phyloP scores from a whole-genome alignment of 2,797 vertebrate genomes.

The Anolis apletophallus region DNA sequence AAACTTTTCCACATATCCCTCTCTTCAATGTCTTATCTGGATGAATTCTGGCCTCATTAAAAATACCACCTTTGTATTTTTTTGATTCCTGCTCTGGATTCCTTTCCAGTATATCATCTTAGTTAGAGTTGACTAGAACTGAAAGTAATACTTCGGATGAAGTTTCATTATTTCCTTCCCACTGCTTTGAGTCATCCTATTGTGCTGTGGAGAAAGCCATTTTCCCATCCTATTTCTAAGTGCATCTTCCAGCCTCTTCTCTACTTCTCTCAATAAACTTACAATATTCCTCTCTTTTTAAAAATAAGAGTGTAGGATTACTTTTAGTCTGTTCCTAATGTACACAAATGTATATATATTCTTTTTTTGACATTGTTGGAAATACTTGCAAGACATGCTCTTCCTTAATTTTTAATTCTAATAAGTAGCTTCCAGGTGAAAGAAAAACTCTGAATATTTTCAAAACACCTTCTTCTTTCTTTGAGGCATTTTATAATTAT shows the following conservation, averaged over 20 bases:
- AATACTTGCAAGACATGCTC: background rate
- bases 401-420: background rate
- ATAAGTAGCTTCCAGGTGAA: background rate
- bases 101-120: background rate
- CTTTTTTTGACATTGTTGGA: background rate
- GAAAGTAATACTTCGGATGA: background rate
- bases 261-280: background rate
- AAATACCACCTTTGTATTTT: background rate
- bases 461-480: too few relatives aligned
- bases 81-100: background rate
- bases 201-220: background rate
- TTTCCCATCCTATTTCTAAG: background rate
- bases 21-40: background rate
- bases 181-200: conserved; percentile 5
- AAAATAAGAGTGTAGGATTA: background rate
- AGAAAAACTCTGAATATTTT: background rate
- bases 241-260: background rate
- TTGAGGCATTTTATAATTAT: background rate
- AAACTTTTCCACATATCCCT: background rate
- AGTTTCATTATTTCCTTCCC: conserved; percentile 23
- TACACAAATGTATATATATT: background rate
- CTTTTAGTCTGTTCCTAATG: conserved; percentile 1
- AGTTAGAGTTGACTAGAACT: conserved; percentile 14
- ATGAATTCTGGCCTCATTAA: background rate
- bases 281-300: background rate